Evolutionary conservation across 2,888 invertebrate species (phyloP), one percentile per base, ranked within the genome.

Genomic region (Campoplex capitator): DNA sequence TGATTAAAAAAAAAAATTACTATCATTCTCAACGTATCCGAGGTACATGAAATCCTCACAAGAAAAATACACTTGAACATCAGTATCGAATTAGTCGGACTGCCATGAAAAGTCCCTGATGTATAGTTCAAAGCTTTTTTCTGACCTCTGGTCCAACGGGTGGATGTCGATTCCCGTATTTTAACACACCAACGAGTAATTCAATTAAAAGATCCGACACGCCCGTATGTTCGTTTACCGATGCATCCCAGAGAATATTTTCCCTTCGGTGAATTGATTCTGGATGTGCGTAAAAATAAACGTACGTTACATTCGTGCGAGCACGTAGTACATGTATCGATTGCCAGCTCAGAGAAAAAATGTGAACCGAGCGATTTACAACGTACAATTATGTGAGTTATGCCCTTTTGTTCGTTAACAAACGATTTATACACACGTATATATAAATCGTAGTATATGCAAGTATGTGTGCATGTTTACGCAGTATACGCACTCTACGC

Each of bases 151-250:
- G n/a, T 23, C 23, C 45, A 65, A 54, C 35, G 62, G 62, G 62
- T 32, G 13, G 11, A 71, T 42, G 62, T 73, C 54, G 54, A 73
- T 68, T 38, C 23, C 73, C 77, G 58, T 77, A 83, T 82, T 71
- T 73, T n/a, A 62, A 68, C 82, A 70, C 82, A 56, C 82, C 77
- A 74, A 78, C 78, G 78, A 48, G 78, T 73, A 77, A 85, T 85
- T 85, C 51, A 85, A 85, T 85, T 85, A 82, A 85, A 85, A 82
- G 82, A 77, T 82, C 74, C 68, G 51, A 74, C 82, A 82, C 74
- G 81, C 73, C 58, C 77, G 73, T 42, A 73, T 35, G 73, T 68
- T 78, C 77, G 78, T 71, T 73, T 38, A 28, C 62, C 35, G 81
- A 73, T 74, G 77, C 77, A 82, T 65, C 82, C 74, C 62, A 23